Evolutionary conservation across 2,888 invertebrate genomes (phyloP).

Genomic region (Phasia obesa): DNA sequence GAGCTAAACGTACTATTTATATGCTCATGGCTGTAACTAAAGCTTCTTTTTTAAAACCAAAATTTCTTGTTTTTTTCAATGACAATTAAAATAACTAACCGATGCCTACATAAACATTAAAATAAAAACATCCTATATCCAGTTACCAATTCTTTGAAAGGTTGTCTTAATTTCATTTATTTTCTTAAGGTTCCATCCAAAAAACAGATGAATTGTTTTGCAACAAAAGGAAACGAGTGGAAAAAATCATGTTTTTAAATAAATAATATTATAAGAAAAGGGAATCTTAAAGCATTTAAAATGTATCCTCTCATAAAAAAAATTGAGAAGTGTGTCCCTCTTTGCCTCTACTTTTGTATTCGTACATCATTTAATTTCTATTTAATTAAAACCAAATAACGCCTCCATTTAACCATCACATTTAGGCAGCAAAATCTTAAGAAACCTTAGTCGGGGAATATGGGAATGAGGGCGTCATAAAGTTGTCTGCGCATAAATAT

Average conservation of each 20-base stretch:
- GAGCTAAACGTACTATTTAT: too few relatives aligned
- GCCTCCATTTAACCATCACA: constrained; percentile 51
- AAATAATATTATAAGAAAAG: constrained; percentile 6
- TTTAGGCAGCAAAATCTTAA: constrained; percentile 1
- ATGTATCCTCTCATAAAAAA: constrained; percentile 3
- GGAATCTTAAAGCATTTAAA: not conserved
- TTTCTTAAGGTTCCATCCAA: too few relatives aligned
- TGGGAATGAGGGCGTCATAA: constrained; percentile 62
- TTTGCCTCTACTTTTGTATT: not conserved
- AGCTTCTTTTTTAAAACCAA: constrained; percentile 7
- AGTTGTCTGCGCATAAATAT: constrained; percentile 70
- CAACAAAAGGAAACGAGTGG: constrained; percentile 29
- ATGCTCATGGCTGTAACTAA: not conserved
- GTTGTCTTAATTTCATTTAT: constrained; percentile 19
- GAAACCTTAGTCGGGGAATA: constrained; percentile 14
- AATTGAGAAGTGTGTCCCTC: constrained; percentile 23
- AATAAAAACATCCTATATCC: constrained; percentile 37
- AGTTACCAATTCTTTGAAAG: constrained; percentile 58
- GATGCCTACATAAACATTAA: not conserved
- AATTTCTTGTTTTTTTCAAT: constrained; percentile 28
- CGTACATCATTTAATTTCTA: constrained; percentile 54
- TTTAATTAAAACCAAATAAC: constrained; percentile 63
- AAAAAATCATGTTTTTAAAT: not conserved
- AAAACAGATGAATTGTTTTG: constrained; percentile 20
- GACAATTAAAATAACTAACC: constrained; percentile 24